Evolutionary conservation across 1,140 invertebrate genomes (phyloP).

Genomic region (Micrasema longulum): DNA sequence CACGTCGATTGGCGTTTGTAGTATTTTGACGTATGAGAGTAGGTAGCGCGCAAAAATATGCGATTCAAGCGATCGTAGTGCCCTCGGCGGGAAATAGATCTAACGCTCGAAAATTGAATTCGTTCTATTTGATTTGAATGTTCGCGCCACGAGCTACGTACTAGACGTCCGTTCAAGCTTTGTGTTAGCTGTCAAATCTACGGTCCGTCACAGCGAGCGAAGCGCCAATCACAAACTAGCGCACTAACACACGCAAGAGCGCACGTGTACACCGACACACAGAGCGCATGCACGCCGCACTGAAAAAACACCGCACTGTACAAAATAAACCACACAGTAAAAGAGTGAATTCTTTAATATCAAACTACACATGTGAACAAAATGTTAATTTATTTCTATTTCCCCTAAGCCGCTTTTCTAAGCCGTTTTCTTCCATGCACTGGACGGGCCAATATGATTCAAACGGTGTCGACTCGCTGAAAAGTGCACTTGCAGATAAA

Average conservation of each 20-base stretch:
- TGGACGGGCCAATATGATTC: conserved; percentile 28
- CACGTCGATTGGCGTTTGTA: conserved; percentile 17
- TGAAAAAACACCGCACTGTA: neutral
- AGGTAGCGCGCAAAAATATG: neutral
- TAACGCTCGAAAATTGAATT: conserved; percentile 13
- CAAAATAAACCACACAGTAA: conserved; percentile 4
- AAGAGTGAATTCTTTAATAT: neutral
- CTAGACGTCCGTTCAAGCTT: conserved; percentile 45
- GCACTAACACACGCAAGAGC: conserved; percentile 35
- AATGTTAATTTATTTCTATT: neutral
- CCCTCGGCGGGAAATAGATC: conserved; percentile 30
- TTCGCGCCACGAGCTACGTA: conserved; percentile 38
- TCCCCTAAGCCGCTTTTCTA: conserved; percentile 5
- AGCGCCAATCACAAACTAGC: conserved; percentile 51
- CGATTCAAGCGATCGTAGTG: conserved; percentile 26
- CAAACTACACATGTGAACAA: neutral
- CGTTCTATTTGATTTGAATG: conserved; percentile 31
- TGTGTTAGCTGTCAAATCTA: conserved; percentile 48
- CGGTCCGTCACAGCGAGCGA: conserved; percentile 50
- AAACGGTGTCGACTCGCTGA: conserved; percentile 20
- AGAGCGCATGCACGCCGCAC: conserved; percentile 23
- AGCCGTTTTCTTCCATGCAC: neutral
- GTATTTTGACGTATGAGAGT: conserved; percentile 34
- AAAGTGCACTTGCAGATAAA: conserved; percentile 27
- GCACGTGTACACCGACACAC: conserved; percentile 29